Percentiles rank a stretch among this genome's conserved stretches.
Conservation (phyloP, 2,113 vertebrate genomes). For the Caranx ignobilis region DNA sequence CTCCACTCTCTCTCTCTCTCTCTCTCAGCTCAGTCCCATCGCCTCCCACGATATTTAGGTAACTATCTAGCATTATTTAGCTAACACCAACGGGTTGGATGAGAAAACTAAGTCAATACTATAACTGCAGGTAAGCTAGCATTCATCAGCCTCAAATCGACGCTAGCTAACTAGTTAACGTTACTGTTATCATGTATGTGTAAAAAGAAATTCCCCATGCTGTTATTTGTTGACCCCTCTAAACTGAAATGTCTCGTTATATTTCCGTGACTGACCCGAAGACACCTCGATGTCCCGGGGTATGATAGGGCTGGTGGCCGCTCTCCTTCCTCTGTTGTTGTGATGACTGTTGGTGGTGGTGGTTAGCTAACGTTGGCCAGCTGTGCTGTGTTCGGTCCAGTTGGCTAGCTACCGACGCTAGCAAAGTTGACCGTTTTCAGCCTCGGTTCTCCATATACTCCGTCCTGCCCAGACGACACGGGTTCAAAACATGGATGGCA, state of each 20-base stretch:
- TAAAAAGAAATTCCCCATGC: not conserved
- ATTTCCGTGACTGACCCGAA: slow-evolving; percentile 73
- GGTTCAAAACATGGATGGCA: slow-evolving; percentile 12
- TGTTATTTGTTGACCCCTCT: not conserved
- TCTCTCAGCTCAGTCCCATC: slow-evolving; percentile 64
- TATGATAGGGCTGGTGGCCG: slow-evolving; percentile 59
- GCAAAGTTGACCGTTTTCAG: slow-evolving; percentile 71
- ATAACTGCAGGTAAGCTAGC: slow-evolving; percentile 27
- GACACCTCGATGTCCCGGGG: slow-evolving; percentile 80
- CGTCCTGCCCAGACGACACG: slow-evolving; percentile 30
- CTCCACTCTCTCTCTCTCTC: slow-evolving; percentile 68
- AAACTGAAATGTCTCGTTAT: not conserved
- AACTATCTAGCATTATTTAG: slow-evolving; percentile 53
- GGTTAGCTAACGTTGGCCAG: slow-evolving; percentile 73
- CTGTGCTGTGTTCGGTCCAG: slow-evolving; percentile 76
- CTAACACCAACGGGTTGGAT: slow-evolving; percentile 39
- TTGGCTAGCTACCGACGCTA: slow-evolving; percentile 69
- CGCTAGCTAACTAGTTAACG: not conserved
- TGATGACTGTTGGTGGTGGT: slow-evolving; percentile 53
- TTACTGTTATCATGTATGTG: not conserved
- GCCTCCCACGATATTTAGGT: slow-evolving; percentile 50
- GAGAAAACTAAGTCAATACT: slow-evolving; percentile 31
- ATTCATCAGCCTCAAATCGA: not conserved
- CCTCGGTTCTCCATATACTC: slow-evolving; percentile 64
- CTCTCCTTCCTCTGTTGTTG: slow-evolving; percentile 76